phyloP scores from a whole-genome alignment of 1,140 invertebrate genomes.

The Coptotermes formosanus region DNA sequence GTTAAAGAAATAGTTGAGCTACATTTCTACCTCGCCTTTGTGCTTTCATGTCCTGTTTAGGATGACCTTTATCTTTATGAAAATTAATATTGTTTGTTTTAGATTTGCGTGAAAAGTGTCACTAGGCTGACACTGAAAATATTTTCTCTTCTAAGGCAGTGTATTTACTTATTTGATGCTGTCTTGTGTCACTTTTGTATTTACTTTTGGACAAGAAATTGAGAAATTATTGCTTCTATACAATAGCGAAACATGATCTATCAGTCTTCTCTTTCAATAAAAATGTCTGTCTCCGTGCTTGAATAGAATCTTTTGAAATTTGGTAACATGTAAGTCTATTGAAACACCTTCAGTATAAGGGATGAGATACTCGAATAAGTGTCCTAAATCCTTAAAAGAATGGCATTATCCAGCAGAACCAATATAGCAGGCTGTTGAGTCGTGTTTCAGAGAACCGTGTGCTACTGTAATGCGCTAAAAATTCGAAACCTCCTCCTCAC shows the following conservation, averaged over 20 bases:
- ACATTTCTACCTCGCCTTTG: too few relatives aligned
- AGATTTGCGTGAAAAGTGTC: too few relatives aligned
- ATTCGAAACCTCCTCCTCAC: too few relatives aligned
- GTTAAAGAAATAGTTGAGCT: too few relatives aligned
- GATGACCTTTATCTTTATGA: too few relatives aligned
- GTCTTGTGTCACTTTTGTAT: too few relatives aligned
- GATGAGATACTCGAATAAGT: background rate
- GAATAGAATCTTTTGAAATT: background rate
- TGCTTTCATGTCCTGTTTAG: too few relatives aligned
- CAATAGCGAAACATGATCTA: background rate
- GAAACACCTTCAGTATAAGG: background rate
- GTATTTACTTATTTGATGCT: too few relatives aligned
- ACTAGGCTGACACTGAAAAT: too few relatives aligned
- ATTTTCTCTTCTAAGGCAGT: too few relatives aligned
- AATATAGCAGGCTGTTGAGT: background rate
- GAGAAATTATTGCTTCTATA: background rate
- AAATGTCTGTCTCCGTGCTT: background rate
- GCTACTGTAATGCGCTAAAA: too few relatives aligned
- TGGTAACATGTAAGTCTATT: background rate
- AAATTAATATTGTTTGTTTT: too few relatives aligned
- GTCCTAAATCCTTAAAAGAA: constrained; percentile 13
- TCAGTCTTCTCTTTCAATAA: background rate
- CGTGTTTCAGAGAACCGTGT: background rate
- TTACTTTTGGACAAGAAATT: background rate
- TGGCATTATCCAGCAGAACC: background rate